Conservation (phyloP, 2,888 invertebrate genomes). For the Halocaridina rubra region DNA sequence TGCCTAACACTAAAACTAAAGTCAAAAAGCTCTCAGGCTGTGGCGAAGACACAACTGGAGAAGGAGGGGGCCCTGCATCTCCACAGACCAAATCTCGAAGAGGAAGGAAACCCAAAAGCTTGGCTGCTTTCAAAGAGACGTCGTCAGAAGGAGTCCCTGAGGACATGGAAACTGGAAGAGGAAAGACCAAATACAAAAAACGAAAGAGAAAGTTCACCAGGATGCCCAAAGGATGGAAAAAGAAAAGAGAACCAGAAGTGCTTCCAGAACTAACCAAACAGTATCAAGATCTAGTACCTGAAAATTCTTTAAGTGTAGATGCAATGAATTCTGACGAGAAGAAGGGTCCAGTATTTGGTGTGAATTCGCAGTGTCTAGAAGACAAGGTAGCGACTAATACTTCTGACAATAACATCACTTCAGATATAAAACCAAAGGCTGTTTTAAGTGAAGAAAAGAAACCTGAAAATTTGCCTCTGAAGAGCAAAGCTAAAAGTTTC, state of each 20-base stretch:
- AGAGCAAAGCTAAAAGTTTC: not conserved
- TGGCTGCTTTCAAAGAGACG: not conserved
- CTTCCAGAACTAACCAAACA: constrained; percentile 43
- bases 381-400: not conserved
- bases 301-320: not conserved
- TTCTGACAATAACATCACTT: not conserved
- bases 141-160: not conserved
- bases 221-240: not conserved
- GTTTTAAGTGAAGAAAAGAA: not conserved
- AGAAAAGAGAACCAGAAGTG: constrained; percentile 13
- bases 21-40: no score
- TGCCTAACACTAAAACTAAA: no score
- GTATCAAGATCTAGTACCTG: constrained; percentile 41
- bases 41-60: no score
- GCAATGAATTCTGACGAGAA: not conserved
- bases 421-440: not conserved
- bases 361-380: no score
- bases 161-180: no score
- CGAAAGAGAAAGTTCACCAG: not conserved
- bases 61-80: no score
- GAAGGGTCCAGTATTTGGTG: no score
- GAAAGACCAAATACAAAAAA: constrained; percentile 15
- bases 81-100: not conserved
- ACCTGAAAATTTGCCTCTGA: not conserved
- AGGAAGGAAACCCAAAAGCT: not conserved